phyloP scores from a whole-genome alignment of 2,113 vertebrate species.

The Aplodontia rufa region DNA sequence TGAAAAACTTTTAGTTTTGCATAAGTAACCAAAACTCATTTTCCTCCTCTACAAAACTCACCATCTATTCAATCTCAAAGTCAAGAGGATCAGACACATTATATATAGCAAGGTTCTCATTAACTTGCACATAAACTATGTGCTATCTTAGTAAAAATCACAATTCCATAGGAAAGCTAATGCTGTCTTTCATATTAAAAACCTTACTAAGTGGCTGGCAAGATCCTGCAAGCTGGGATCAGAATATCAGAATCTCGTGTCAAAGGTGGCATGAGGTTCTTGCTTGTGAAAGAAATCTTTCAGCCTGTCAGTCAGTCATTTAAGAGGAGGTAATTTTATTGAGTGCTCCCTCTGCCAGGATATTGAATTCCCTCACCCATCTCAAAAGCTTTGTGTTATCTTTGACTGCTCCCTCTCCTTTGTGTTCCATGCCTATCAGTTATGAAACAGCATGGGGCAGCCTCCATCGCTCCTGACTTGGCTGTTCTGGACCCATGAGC shows the following conservation, averaged over 20 bases:
- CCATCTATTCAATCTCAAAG: no score
- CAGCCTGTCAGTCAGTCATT: conserved; percentile 56
- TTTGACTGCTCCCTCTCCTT: conserved; percentile 55
- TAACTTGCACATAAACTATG: background rate
- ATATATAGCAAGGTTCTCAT: background rate
- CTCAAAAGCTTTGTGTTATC: conserved; percentile 71
- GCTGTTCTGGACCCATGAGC: conserved; percentile 42
- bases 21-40: background rate
- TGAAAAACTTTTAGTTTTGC: background rate
- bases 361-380: conserved; percentile 74
- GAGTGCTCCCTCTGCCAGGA: conserved; percentile 72
- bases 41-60: background rate
- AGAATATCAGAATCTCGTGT: conserved; percentile 58
- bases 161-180: background rate
- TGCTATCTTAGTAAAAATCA: background rate
- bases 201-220: background rate
- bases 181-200: background rate
- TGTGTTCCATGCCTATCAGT: conserved; percentile 55
- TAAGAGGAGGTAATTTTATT: conserved; percentile 63
- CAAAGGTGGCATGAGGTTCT: background rate
- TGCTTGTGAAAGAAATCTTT: conserved; percentile 54
- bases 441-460: conserved; percentile 18
- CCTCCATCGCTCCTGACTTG: background rate
- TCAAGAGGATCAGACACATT: background rate
- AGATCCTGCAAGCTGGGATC: conserved; percentile 22